Evolutionary conservation across 2,888 invertebrate genomes (phyloP).

Genomic region (Scrobipalpa atriplicella): DNA sequence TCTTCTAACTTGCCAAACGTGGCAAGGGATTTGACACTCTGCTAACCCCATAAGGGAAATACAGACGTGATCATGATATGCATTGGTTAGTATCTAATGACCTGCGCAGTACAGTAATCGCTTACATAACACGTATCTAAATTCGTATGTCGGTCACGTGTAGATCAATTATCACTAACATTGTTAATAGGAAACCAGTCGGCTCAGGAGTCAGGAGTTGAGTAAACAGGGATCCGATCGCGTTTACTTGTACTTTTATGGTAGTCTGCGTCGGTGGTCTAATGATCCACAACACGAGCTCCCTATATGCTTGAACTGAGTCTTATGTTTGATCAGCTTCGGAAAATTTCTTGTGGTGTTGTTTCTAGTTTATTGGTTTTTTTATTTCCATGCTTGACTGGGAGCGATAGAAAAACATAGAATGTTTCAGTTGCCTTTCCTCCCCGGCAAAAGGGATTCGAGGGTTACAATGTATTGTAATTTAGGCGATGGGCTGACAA

Average conservation of each 20-base stretch:
- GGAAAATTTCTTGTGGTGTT: background rate
- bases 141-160: background rate
- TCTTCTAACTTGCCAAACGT: too few relatives aligned
- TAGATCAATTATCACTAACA: conserved; percentile 10
- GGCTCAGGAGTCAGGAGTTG: background rate
- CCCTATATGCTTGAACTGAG: background rate
- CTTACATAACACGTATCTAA: conserved; percentile 10
- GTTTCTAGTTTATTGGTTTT: background rate
- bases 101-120: background rate
- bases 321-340: background rate
- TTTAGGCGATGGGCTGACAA: too few relatives aligned
- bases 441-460: too few relatives aligned
- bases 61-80: background rate
- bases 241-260: background rate
- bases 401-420: too few relatives aligned
- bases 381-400: background rate
- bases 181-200: background rate
- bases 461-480: too few relatives aligned
- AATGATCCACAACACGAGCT: background rate
- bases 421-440: too few relatives aligned
- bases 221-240: background rate
- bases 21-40: too few relatives aligned
- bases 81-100: background rate
- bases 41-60: too few relatives aligned
- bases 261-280: background rate